Evolutionary conservation across 1,140 invertebrate species (phyloP), one percentile per base, ranked within the genome.

Genomic region (Brachionus manjavacas): DNA sequence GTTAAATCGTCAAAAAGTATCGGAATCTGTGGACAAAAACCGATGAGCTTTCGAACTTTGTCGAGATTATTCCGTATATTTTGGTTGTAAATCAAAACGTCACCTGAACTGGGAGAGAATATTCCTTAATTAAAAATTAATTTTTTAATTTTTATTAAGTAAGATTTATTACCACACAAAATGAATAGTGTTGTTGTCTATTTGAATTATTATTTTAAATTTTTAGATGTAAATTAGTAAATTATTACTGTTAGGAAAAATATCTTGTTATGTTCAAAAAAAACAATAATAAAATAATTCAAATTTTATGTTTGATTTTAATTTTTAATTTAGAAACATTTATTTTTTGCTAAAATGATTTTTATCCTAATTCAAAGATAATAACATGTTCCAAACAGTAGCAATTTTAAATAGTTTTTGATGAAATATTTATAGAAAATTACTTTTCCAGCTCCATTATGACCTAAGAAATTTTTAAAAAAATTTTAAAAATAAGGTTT

Each of bases 21-120:
- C 88, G 98, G 95, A 88, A 97, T 95, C 89, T 99, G 97, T 7
- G 96, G 96, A 89, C 96, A 99, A 6, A 96, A 90, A 0, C 96
- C 95, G 0, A 96, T 89, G 28, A n/a, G 25, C 39, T 16, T 31
- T 9, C 94, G 91, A 1, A 94, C 93, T 14, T 86, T 85, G 4
- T 89, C 86, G 46, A 91, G 89, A 76, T 91, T 86, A 6, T 85
- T 91, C 49, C 88, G 86, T 52, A 94, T 91, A 87, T 93, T 92
- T 86, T 91, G 92, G 16, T 92, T 93, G 85, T 93, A 92, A 3
- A 95, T 90, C 39, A 89, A 87, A 4, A 94, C 93, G 14, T 91
- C 91, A 2, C 94, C 94, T 64, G 89, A 90, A 0, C 92, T 92
- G n/a, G 94, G 92, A 1, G 92, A 91, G 35, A 93, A 91, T 87